Base-by-base conservation (phyloP, 2,888 invertebrate species). In the Synanthedon myopaeformis region DNA sequence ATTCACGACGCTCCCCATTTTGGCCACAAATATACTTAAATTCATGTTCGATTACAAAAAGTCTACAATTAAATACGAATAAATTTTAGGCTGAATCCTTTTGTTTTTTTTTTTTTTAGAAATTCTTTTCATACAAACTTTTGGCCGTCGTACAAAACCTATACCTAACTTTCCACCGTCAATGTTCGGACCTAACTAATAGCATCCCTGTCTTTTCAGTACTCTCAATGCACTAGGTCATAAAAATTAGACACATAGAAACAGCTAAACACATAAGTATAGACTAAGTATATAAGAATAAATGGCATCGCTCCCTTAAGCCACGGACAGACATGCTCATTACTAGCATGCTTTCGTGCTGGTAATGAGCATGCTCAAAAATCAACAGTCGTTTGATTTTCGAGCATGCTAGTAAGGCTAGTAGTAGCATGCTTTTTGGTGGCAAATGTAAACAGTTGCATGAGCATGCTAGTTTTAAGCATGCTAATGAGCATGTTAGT, bases 131-230 rank as follows among this genome's bases (percentile, higher is more conserved):
- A 66, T 75, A 74, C 56, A 74, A 78, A 77, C 72, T 65, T 72
- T 76, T 77, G 79, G 74, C 79, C 76, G 62, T 70, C 80, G 66
- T 86, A 86, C 74, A 86, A 86, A 85, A 83, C 81, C 74, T 83
- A 84, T 35, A 8, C 68, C 69, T 82, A 81, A 55, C 57, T 63
- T 35, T 70, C 74, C 71, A 72, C 63, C 35, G 11, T 45, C 67
- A 71, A 69, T 70, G 72, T 69, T 70, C 76, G 12, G 67, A 67
- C 70, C 72, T 81, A 82, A 61, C 74, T 79, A 76, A 35, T 35
- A 8, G 35, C 70, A 65, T 82, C 83, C 83, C 82, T 84, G 83
- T 83, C 79, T 71, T 76, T 69, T 83, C 85, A 84, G 81, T 83
- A 76, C 83, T 73, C 75, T 70, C 63, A 51, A 63, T 63, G 61